Percentiles rank a stretch among this genome's conserved stretches.
These are phyloP conservation scores for Sterrhoptilus dennistouni DNA, from an alignment of 2,113 vertebrate genomes.

Conservation along the genomic window DNA sequence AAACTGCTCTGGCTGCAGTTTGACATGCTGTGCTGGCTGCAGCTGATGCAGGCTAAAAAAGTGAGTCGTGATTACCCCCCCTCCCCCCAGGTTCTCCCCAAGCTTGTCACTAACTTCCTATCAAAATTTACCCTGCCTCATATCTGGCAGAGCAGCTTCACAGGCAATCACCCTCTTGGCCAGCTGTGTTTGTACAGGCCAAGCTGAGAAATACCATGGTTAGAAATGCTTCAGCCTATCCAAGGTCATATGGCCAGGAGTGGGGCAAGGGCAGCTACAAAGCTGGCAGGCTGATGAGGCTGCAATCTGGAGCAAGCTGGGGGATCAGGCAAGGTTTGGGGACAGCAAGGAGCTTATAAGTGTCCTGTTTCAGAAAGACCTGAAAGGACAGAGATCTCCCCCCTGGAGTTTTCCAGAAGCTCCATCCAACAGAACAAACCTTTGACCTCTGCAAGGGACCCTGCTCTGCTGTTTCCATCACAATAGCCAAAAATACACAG, in stretches of 20 bases:
- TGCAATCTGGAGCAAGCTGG: not conserved
- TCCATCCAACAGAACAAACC: not conserved
- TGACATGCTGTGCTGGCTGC: not conserved
- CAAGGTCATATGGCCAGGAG: not conserved
- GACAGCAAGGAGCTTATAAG: not conserved
- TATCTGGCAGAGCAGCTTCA: not conserved
- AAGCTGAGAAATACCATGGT: rapidly evolving
- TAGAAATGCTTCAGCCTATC: not conserved
- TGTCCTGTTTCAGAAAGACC: not conserved
- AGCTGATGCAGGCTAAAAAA: not conserved
- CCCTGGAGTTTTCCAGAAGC: not conserved
- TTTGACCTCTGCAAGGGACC: rapidly evolving
- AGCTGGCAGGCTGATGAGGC: not conserved
- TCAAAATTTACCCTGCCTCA: not conserved
- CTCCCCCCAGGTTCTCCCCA: not conserved
- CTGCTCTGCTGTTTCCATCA: not conserved
- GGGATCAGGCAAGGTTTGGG: not conserved
- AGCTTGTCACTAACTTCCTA: not conserved
- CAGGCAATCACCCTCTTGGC: not conserved
- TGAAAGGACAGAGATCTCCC: not conserved
- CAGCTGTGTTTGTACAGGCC: not conserved
- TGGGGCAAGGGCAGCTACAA: rapidly evolving
- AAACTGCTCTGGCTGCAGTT: constrained; percentile 2
- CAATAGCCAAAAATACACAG: not conserved
- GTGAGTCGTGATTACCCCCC: rapidly evolving